These are phyloP conservation scores for Gambelia wislizenii DNA, from an alignment of 2,797 vertebrate species.

Conservation along the genomic window DNA sequence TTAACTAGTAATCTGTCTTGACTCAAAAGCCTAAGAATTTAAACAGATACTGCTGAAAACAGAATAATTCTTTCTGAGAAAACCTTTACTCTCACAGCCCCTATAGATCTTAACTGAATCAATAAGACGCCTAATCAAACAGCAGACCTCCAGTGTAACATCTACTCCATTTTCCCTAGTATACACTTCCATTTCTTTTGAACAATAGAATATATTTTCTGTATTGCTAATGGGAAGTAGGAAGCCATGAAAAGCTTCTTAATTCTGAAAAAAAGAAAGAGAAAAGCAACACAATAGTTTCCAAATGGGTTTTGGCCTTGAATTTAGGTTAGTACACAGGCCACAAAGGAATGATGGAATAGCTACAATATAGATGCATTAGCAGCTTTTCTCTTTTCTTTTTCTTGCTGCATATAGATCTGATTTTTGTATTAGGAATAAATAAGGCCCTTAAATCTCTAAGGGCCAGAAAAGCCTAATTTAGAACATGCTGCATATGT, in stretches of 20 bases:
- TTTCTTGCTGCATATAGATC: conserved; percentile 12
- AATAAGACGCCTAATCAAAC: conserved; percentile 72
- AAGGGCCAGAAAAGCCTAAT: background rate
- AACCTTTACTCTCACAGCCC: conserved; percentile 62
- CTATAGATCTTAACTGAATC: conserved; percentile 78
- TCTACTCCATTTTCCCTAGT: conserved; percentile 43
- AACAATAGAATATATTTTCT: conserved; percentile 58
- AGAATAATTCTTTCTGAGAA: conserved; percentile 50
- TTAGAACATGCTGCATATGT: background rate
- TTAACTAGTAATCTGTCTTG: conserved; percentile 23
- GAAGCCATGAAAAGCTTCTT: conserved; percentile 39
- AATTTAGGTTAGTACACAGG: conserved; percentile 45
- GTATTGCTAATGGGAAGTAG: conserved; percentile 46
- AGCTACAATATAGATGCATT: conserved; percentile 32
- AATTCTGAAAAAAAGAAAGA: conserved; percentile 31
- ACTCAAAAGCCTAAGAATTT: conserved; percentile 47
- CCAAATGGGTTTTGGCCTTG: conserved; percentile 30
- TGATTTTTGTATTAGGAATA: conserved; percentile 16
- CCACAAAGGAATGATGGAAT: conserved; percentile 36
- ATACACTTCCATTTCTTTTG: conserved; percentile 62
- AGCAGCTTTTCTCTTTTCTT: conserved; percentile 23
- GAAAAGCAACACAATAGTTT: conserved; percentile 41
- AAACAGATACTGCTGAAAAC: conserved; percentile 65
- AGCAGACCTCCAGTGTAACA: conserved; percentile 57
- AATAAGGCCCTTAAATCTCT: background rate